A percentile compares a stretch with the other conserved stretches of the same genome.
These are phyloP conservation scores for Clivina fossor DNA, from an alignment of 2,888 invertebrate species.

Conservation along the genomic window DNA sequence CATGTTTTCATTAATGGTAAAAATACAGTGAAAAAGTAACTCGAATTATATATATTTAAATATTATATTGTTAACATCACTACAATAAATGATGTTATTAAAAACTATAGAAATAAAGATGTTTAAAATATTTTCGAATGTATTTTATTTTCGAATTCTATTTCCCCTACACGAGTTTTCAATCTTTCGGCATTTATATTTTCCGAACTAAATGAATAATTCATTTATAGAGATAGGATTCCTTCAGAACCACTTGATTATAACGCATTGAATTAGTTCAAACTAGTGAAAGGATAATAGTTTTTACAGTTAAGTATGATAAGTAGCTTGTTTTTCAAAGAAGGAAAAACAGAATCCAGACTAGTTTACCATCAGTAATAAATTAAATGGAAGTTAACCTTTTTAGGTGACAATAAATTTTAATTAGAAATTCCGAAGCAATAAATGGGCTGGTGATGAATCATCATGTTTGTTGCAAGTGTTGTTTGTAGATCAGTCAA, in stretches of 20 bases:
- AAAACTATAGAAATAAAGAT: constrained; percentile 19
- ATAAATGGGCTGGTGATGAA: not conserved
- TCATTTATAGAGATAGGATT: too few species aligned
- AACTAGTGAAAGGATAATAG: too few species aligned
- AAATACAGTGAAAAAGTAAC: constrained; percentile 3
- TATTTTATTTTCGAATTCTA: too few species aligned
- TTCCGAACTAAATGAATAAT: too few species aligned
- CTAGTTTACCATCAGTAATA: too few species aligned
- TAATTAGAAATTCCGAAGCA: not conserved
- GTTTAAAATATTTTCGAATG: constrained; percentile 6
- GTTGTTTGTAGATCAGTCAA: not conserved
- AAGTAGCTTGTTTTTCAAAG: too few species aligned
- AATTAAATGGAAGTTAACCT: too few species aligned
- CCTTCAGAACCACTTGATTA: too few species aligned
- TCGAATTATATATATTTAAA: constrained; percentile 18
- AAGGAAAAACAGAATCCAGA: too few species aligned
- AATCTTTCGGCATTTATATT: not conserved
- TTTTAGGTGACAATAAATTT: not conserved
- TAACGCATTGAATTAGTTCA: too few species aligned
- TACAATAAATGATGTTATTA: constrained; percentile 2
- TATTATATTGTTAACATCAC: constrained; percentile 19
- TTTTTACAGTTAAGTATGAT: too few species aligned
- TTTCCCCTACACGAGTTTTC: too few species aligned
- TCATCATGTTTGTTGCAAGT: not conserved
- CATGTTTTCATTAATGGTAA: constrained; percentile 2